Percentiles rank a stretch among this genome's conserved stretches.
Conservation (phyloP, 2,113 vertebrate genomes). For the Pterocles gutturalis region DNA sequence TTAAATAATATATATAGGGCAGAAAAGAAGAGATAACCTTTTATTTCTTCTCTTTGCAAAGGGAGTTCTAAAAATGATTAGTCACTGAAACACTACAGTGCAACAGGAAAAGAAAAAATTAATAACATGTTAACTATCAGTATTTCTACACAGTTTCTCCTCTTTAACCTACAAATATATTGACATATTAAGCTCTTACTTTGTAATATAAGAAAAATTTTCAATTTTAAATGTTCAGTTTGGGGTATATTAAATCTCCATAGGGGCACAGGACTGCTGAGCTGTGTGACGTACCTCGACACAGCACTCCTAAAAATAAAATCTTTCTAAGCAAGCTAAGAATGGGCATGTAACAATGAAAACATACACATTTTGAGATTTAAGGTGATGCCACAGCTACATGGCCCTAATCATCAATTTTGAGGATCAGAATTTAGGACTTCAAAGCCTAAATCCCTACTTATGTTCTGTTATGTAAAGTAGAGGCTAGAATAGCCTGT, state of each 20-base stretch:
- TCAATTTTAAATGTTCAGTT: not conserved
- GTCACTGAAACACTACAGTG: not conserved
- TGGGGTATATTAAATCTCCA: not conserved
- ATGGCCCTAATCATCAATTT: constrained; percentile 13
- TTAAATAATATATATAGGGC: not conserved
- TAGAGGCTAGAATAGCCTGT: constrained; percentile 34
- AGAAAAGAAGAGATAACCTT: not conserved
- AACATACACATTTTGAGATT: not conserved
- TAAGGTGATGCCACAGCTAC: not conserved
- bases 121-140: not conserved
- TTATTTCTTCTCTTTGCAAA: not conserved
- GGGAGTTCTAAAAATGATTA: not conserved
- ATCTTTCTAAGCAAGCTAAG: not conserved
- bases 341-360: not conserved
- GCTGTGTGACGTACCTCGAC: not conserved
- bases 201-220: not conserved
- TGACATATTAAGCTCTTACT: not conserved
- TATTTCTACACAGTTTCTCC: not conserved
- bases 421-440: constrained; percentile 33
- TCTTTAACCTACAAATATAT: not conserved
- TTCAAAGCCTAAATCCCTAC: constrained; percentile 59
- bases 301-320: constrained; percentile 1
- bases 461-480: constrained; percentile 57
- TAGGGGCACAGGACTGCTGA: not conserved
- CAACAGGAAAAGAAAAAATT: not conserved